These are phyloP conservation scores for Petrocephalus microphthalmus DNA, from an alignment of 2,113 vertebrate genomes.

Conservation along the genomic window DNA sequence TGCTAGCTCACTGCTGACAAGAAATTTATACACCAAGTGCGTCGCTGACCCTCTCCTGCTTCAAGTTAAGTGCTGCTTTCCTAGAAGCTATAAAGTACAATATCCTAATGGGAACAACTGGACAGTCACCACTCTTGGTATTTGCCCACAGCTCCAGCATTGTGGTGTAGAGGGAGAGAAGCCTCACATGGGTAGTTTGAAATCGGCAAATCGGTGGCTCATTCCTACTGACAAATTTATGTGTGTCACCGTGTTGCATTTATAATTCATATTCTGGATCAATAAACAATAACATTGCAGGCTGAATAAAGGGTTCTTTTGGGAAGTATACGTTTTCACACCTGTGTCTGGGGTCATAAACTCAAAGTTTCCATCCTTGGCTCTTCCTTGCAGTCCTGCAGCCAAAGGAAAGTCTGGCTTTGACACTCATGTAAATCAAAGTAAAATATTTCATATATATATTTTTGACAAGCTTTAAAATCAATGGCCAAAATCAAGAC, in stretches of 20 bases:
- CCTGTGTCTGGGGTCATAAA: not conserved
- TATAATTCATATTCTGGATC: slow-evolving; percentile 11
- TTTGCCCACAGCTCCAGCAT: not conserved
- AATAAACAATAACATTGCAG: slow-evolving; percentile 13
- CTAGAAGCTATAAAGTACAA: slow-evolving; percentile 8
- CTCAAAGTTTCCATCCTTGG: not conserved
- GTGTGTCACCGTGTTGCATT: not conserved
- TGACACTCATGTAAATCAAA: slow-evolving; percentile 10
- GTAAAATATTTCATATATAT: not conserved
- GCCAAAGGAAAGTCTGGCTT: not conserved
- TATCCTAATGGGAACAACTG: slow-evolving; percentile 10
- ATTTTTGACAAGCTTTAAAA: not conserved
- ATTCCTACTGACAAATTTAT: not conserved
- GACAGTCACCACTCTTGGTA: not conserved
- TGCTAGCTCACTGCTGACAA: slow-evolving; percentile 41
- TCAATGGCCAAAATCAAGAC: not conserved
- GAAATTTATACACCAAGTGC: slow-evolving; percentile 34
- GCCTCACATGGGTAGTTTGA: not conserved
- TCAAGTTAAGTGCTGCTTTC: not conserved
- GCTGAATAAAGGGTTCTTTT: slow-evolving; percentile 1
- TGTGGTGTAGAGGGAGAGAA: not conserved
- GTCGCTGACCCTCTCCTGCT: slow-evolving; percentile 12
- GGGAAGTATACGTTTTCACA: not conserved
- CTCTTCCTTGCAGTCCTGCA: not conserved
- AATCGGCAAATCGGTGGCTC: not conserved